These are phyloP conservation scores for Parauchenoglanis ngamensis DNA, from an alignment of 2,797 vertebrate genomes.

Conservation along the genomic window DNA sequence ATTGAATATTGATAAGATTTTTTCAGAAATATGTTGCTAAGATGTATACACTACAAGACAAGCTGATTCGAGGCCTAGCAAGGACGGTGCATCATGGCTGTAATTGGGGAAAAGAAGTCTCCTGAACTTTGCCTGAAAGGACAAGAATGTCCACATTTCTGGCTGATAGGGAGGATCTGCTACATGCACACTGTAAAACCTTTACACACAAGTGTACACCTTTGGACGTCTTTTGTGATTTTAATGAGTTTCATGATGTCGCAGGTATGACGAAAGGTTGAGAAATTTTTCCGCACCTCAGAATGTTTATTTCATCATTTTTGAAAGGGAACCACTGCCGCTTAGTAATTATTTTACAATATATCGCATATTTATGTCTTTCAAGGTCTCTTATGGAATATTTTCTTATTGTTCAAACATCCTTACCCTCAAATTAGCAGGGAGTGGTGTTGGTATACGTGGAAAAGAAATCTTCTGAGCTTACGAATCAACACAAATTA, in stretches of 20 bases:
- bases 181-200: not conserved
- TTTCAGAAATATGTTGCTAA: not conserved
- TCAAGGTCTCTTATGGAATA: not conserved
- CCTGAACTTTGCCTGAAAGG: not conserved
- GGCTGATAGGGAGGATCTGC: not conserved
- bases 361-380: not conserved
- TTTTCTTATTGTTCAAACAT: not conserved
- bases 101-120: not conserved
- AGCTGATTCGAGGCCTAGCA: not conserved
- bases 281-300: not conserved
- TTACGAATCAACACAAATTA: not conserved
- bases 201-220: not conserved
- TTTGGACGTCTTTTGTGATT: not conserved
- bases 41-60: not conserved
- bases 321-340: not conserved
- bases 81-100: not conserved
- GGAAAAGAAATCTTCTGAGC: not conserved
- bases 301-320: not conserved
- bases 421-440: not conserved
- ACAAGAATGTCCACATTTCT: not conserved
- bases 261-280: too few species aligned
- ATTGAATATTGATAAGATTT: not conserved
- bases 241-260: not conserved
- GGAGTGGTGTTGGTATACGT: not conserved
- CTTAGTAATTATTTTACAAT: not conserved